Evolutionary conservation across 2,888 invertebrate species (phyloP), one percentile per base, ranked within the genome.

Genomic region (Rhimphoctona megacephalus): DNA sequence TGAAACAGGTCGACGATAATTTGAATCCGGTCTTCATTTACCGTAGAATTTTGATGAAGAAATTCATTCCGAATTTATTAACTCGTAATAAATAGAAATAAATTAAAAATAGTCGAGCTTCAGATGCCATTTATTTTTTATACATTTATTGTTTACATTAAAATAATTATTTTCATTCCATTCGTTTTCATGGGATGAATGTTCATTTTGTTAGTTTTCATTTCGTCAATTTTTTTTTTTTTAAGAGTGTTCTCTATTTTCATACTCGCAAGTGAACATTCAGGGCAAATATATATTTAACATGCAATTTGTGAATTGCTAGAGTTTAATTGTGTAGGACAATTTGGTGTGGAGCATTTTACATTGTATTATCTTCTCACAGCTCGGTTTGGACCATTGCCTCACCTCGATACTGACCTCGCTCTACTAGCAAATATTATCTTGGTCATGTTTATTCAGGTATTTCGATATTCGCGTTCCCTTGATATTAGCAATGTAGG

Each of bases 391-490:
- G 22, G 36, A 77, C 49, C 77, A 36, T 67, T 49, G 33, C 17
- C 22, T n/a, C 22, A 78, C 66, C 77, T 66, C 52, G 14, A 19
- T 22, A 39, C 49, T 67, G 61, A 66, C 36, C 67, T 57, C 49
- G 30, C 33, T 57, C 43, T 81, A 74, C 11, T 43, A 30, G 61
- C 74, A 74, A 74, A 81, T 74, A 74, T 81, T 46, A 81, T 81
- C 81, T 39, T 54, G 64, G 64, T 6, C 6, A 57, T 74, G 74
- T 81, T 66, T 81, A 74, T 67, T 66, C 74, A 43, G 66, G 67
- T 67, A 54, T 64, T 81, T 43, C 54, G 54, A 64, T 36, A 67
- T 67, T 69, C 57, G 33, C 64, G 19, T 54, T 17, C 52, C 22
- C 57, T 6, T 43, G n/a, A 11, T 39, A 33, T 36, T 22, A 33